A percentile compares a stretch with the other conserved stretches of the same genome.
phyloP scores from a whole-genome alignment of 2,888 invertebrate species.

The Drosophila eohydei region DNA sequence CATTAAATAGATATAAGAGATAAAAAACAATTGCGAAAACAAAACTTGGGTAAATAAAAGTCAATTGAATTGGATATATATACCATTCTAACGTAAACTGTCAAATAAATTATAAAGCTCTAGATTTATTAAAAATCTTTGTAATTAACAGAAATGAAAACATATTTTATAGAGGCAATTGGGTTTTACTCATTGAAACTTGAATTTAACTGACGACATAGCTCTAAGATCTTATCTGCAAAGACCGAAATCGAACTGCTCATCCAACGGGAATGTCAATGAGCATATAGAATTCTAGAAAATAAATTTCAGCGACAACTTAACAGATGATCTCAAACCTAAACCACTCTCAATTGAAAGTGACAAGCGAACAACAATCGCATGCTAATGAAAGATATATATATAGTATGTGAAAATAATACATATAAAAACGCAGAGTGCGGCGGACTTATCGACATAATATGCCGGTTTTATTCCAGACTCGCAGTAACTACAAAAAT shows the following conservation, averaged over 20 bases:
- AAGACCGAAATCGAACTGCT: slow-evolving; percentile 16
- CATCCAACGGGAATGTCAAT: slow-evolving; percentile 57
- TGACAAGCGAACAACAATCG: slow-evolving; percentile 61
- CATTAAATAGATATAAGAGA: neutral
- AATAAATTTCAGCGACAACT: slow-evolving; percentile 44
- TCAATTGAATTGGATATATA: too few species aligned
- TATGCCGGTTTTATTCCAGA: slow-evolving; percentile 44
- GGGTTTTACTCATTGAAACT: slow-evolving; percentile 7
- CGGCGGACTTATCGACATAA: slow-evolving; percentile 33
- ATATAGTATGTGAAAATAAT: slow-evolving; percentile 21
- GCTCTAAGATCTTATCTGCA: slow-evolving; percentile 15
- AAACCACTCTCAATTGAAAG: slow-evolving; percentile 36
- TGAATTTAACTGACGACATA: neutral
- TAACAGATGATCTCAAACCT: neutral
- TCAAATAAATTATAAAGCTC: neutral
- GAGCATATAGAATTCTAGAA: slow-evolving; percentile 28
- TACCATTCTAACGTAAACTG: neutral
- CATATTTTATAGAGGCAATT: neutral
- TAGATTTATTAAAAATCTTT: neutral
- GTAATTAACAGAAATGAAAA: neutral
- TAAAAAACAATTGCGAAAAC: neutral
- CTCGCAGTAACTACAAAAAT: slow-evolving; percentile 35
- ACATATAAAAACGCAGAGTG: slow-evolving; percentile 20
- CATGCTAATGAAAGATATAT: slow-evolving; percentile 63
- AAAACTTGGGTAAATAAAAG: too few species aligned